Base-by-base conservation (phyloP, 1,140 invertebrate species). In the Tyrophagus putrescentiae region DNA sequence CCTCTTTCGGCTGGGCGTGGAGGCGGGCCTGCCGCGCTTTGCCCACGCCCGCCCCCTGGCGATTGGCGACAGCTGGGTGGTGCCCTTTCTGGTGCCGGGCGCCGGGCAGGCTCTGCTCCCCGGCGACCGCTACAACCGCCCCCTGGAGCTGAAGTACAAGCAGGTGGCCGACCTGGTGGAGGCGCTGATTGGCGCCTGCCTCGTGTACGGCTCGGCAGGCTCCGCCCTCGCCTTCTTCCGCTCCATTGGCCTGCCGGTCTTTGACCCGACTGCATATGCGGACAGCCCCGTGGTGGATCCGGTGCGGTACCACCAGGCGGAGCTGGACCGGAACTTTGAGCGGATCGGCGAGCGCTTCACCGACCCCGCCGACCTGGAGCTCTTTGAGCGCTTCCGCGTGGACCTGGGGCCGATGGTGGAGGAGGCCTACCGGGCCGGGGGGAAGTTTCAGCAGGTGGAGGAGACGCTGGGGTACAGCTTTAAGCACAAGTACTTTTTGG, bases 121-220 rank as follows among this genome's bases (percentile, higher is more conserved):
- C 23, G 36, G 7, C 21, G 45, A 21, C 18, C 23, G 21, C 23
- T 25, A 48, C 9, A 13, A 48, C 36, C 13, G 21, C 13, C 36
- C 21, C 21, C 13, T 13, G 3, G 48, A 3, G 23, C 32, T 54
- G 25, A 54, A 72, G 6, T 76, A 79, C 65, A 78, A 89, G 76
- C 76, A 74, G 42, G 73, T 90, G 1, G 82, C 88, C 1, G 88
- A 93, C 73, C 79, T 77, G 65, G 78, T 91, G 3, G 88, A 93
- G 74, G 83, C 88, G 0, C 69, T 94, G 0, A 78, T 91, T 29
- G 89, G 88, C 0, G 82, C 81, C 16, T 85, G 87, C 63, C 71
- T 77, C 16, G 69, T 79, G 64, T 71, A 67, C 23, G 76, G 75
- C 67, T 79, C 79, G n/a, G 68, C 76, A 23, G 63, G 70, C 57